Conservation (phyloP, 2,797 vertebrate genomes). For the Brachyrhaphis roseni region DNA sequence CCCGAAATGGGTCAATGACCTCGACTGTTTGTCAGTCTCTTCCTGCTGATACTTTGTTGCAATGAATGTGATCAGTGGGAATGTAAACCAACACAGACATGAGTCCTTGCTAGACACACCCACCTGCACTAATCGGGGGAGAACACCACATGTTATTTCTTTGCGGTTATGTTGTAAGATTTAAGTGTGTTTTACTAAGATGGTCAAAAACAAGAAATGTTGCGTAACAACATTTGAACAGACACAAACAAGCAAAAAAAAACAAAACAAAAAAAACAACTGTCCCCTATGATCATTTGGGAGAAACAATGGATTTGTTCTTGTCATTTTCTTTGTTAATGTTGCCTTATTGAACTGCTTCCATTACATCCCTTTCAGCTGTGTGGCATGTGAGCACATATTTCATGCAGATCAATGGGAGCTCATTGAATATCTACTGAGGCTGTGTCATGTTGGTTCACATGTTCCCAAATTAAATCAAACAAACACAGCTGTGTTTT, state of each 20-base stretch:
- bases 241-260: not conserved
- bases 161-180: slow-evolving; percentile 35
- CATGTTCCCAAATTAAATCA: not conserved
- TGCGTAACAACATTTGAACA: slow-evolving; percentile 2
- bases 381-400: slow-evolving; percentile 31
- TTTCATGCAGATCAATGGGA: slow-evolving; percentile 56
- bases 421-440: slow-evolving; percentile 42
- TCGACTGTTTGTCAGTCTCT: slow-evolving; percentile 66
- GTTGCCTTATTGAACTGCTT: slow-evolving; percentile 46
- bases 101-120: slow-evolving; percentile 42
- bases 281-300: not conserved
- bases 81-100: slow-evolving; percentile 43
- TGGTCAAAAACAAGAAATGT: slow-evolving; percentile 11
- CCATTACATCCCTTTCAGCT: slow-evolving; percentile 30
- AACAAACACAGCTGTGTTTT: not conserved
- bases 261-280: not conserved
- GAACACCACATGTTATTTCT: slow-evolving; percentile 13
- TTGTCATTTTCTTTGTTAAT: not conserved
- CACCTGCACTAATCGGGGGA: slow-evolving; percentile 26
- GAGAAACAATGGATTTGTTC: slow-evolving; percentile 1
- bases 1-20: slow-evolving; percentile 66
- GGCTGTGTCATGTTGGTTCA: slow-evolving; percentile 41
- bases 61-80: slow-evolving; percentile 70
- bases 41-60: slow-evolving; percentile 62
- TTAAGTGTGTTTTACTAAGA: slow-evolving; percentile 2